Conservation (phyloP, 2,113 vertebrate species). For the Stictonetta naevosa region DNA sequence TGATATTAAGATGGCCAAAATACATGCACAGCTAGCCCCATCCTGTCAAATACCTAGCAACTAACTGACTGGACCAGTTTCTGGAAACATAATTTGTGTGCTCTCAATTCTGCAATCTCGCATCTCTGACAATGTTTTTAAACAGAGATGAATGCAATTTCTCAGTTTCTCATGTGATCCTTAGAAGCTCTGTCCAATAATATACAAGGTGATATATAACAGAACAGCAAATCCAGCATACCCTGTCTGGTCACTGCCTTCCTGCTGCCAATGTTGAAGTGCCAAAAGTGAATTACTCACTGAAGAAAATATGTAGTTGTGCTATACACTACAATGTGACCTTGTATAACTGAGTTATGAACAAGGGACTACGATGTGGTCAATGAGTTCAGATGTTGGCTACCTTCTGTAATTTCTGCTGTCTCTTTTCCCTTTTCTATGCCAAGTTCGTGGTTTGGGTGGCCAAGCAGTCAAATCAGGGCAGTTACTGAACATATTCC, state of each 20-base stretch:
- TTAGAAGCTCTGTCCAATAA: background rate
- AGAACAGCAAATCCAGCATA: background rate
- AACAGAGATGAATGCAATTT: background rate
- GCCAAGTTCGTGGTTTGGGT: background rate
- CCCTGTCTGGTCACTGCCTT: background rate
- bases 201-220: background rate
- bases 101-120: background rate
- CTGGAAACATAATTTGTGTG: background rate
- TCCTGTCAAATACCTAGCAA: background rate
- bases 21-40: background rate
- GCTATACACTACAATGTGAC: background rate
- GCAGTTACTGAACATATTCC: background rate
- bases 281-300: background rate
- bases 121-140: background rate
- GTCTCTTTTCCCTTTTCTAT: background rate
- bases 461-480: rapidly evolving
- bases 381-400: background rate
- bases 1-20: background rate
- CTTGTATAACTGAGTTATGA: background rate
- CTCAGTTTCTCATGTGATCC: background rate
- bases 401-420: background rate
- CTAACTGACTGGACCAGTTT: background rate
- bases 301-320: background rate
- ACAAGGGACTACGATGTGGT: background rate
- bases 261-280: background rate